phyloP scores from a whole-genome alignment of 2,797 vertebrate species.

The Phaenicophaeus curvirostris region DNA sequence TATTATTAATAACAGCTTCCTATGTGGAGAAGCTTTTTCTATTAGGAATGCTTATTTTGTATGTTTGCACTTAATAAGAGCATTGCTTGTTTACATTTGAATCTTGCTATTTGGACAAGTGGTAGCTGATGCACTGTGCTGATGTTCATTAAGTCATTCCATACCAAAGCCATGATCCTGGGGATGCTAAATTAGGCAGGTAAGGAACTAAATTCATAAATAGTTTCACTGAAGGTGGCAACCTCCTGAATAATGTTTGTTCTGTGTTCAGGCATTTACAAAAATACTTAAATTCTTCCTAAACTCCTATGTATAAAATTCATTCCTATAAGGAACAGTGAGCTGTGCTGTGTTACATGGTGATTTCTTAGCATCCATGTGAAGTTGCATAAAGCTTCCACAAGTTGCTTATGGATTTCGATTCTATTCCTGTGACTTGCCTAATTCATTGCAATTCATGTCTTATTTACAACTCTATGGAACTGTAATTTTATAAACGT shows the following conservation, averaged over 20 bases:
- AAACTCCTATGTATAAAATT: not conserved
- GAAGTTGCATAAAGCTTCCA: not conserved
- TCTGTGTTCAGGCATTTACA: not conserved
- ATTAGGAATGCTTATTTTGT: constrained; percentile 14
- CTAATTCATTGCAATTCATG: not conserved
- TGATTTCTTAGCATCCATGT: not conserved
- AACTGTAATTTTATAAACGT: not conserved
- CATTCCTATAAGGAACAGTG: not conserved
- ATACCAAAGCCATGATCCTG: not conserved
- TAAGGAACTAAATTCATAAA: not conserved
- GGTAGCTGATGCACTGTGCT: not conserved
- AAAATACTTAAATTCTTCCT: not conserved
- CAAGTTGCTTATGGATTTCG: not conserved
- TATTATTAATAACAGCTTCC: not conserved
- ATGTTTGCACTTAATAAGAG: not conserved
- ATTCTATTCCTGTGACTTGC: not conserved
- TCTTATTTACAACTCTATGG: not conserved
- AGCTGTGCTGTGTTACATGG: not conserved
- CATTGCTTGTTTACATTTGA: constrained; percentile 9
- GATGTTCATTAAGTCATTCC: not conserved
- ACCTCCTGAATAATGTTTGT: not conserved
- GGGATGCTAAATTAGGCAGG: not conserved
- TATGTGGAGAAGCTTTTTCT: not conserved
- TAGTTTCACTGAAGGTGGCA: not conserved
- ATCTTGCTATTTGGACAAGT: not conserved